phyloP scores from a whole-genome alignment of 2,888 invertebrate species.

The Lasioglossum pauxillum region DNA sequence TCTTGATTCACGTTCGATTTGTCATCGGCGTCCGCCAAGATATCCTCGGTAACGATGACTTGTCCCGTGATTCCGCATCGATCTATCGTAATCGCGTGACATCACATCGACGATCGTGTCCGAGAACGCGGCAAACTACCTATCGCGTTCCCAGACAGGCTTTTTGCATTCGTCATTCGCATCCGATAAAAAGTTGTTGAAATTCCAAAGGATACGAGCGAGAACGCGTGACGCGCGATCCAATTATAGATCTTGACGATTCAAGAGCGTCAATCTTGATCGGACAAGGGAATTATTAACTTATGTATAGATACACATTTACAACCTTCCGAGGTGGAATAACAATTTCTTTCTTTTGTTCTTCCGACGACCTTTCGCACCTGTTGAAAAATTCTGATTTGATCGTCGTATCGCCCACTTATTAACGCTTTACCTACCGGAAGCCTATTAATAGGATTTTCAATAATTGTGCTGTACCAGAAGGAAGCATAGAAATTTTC shows the following conservation, averaged over 20 bases:
- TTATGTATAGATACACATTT: background rate
- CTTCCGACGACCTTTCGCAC: background rate
- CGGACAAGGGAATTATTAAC: background rate
- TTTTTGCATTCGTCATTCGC: background rate
- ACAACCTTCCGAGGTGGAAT: background rate
- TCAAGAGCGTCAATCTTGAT: background rate
- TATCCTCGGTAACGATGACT: background rate
- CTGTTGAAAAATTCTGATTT: background rate
- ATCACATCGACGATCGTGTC: background rate
- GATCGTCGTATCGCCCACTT: background rate
- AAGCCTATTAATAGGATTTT: too few species aligned
- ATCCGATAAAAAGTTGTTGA: background rate
- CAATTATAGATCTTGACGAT: constrained; percentile 30
- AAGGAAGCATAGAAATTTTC: too few species aligned
- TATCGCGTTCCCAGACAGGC: background rate
- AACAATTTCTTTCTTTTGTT: background rate
- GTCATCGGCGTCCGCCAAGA: background rate
- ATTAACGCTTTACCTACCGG: too few species aligned
- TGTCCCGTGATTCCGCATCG: background rate
- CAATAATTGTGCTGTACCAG: too few species aligned
- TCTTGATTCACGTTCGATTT: background rate
- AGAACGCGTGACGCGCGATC: constrained; percentile 30
- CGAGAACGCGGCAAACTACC: background rate
- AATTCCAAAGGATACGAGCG: constrained; percentile 19
- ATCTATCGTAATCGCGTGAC: background rate